Conservation (phyloP, 2,888 invertebrate species). For the Diaphora mendica region DNA sequence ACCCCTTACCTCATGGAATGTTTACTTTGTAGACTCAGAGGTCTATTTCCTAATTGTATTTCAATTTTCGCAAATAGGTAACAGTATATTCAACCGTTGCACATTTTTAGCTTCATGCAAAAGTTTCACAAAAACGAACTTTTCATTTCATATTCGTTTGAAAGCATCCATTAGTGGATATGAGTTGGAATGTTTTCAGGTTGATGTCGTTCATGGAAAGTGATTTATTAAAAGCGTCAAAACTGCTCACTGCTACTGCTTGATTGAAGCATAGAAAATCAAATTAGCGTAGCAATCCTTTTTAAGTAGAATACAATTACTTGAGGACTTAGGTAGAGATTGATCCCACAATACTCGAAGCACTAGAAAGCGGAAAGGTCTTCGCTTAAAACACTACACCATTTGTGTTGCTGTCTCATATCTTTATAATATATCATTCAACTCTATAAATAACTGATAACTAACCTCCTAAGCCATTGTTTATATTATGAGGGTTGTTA, state of each 20-base stretch:
- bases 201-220: conserved; percentile 11
- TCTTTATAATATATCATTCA: no score
- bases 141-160: conserved; percentile 27
- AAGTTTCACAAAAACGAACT: conserved; percentile 18
- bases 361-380: no score
- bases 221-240: conserved; percentile 3
- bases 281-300: background rate
- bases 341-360: no score
- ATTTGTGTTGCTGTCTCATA: no score
- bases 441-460: no score
- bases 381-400: no score
- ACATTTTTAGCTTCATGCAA: conserved; percentile 11
- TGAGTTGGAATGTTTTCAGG: conserved; percentile 14
- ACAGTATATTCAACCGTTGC: background rate
- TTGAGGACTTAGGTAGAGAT: background rate
- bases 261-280: background rate
- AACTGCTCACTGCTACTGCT: background rate
- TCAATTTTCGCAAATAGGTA: background rate
- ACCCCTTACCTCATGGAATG: background rate
- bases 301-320: background rate
- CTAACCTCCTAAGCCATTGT: no score
- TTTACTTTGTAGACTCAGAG: background rate
- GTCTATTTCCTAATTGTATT: background rate
- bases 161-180: conserved; percentile 30
- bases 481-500: no score